Evolutionary conservation across 2,888 invertebrate species (phyloP).

Genomic region (Hermaeophaga mercurialis): DNA sequence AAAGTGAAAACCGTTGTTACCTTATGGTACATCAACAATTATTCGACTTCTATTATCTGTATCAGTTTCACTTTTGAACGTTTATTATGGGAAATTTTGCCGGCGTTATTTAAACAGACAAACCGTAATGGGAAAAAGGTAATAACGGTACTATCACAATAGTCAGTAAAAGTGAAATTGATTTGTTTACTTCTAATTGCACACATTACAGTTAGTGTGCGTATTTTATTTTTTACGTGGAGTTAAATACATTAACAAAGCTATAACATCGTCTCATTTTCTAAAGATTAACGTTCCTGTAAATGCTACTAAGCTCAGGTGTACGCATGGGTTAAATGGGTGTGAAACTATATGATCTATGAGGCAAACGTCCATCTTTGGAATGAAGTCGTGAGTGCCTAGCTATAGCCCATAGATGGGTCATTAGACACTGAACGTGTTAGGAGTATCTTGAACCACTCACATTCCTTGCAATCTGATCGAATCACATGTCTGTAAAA

Average conservation of each 20-base stretch:
- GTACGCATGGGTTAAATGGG: not conserved
- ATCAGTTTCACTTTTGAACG: too few species aligned
- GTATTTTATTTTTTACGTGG: too few species aligned
- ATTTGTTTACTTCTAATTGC: too few species aligned
- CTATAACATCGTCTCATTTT: too few species aligned
- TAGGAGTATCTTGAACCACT: not conserved
- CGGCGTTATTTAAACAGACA: not conserved
- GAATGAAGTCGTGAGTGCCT: conserved; percentile 11
- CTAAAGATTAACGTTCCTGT: not conserved
- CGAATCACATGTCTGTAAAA: conserved; percentile 1
- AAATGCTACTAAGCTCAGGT: not conserved
- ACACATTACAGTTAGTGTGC: too few species aligned
- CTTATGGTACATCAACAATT: too few species aligned
- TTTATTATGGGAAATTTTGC: not conserved
- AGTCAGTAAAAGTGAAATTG: conserved; percentile 11
- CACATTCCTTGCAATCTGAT: not conserved
- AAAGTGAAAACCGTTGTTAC: too few species aligned
- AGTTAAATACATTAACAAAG: too few species aligned
- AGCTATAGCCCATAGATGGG: conserved; percentile 7
- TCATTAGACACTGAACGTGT: conserved; percentile 6
- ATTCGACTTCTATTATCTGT: too few species aligned
- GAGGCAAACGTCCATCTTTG: conserved; percentile 4
- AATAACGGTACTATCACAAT: conserved; percentile 10
- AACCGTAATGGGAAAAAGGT: conserved; percentile 2
- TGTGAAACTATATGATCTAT: conserved; percentile 5